phyloP scores from a whole-genome alignment of 2,113 vertebrate species.

The Seriola quinqueradiata region DNA sequence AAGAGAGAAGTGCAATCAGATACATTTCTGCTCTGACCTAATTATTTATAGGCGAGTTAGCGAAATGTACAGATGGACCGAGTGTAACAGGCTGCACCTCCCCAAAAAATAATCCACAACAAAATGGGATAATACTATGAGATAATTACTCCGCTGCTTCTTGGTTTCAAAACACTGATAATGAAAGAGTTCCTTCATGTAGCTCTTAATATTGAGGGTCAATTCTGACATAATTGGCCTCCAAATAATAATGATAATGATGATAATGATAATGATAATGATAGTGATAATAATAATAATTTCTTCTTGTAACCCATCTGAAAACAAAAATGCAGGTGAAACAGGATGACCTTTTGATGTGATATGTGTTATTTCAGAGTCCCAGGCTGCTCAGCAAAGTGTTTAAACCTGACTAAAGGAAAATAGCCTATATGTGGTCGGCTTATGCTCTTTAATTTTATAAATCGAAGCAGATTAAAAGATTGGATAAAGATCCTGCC shows the following conservation, averaged over 20 bases:
- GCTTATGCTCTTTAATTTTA: constrained; percentile 77
- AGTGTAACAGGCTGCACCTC: constrained; percentile 9
- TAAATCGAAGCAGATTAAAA: constrained; percentile 82
- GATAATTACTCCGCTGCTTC: constrained; percentile 2
- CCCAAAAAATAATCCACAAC: constrained; percentile 20
- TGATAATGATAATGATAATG: not conserved
- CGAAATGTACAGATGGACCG: constrained; percentile 49
- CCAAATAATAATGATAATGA: not conserved
- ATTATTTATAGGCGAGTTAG: constrained; percentile 69
- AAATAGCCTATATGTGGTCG: constrained; percentile 46
- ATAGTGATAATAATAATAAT: not conserved
- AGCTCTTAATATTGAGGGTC: not conserved
- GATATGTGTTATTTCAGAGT: not conserved
- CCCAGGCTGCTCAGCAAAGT: not conserved
- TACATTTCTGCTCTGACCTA: constrained; percentile 72
- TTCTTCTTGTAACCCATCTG: not conserved
- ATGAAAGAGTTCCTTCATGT: not conserved
- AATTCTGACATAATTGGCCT: not conserved
- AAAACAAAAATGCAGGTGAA: not conserved
- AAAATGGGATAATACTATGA: constrained; percentile 3
- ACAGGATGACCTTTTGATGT: not conserved
- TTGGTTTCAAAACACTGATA: not conserved
- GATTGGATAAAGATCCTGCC: constrained; percentile 80
- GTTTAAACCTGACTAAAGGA: constrained; percentile 35
- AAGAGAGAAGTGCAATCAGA: constrained; percentile 65